These are phyloP conservation scores for Hemibagrus guttatus DNA, from an alignment of 2,797 vertebrate species.

Conservation along the genomic window DNA sequence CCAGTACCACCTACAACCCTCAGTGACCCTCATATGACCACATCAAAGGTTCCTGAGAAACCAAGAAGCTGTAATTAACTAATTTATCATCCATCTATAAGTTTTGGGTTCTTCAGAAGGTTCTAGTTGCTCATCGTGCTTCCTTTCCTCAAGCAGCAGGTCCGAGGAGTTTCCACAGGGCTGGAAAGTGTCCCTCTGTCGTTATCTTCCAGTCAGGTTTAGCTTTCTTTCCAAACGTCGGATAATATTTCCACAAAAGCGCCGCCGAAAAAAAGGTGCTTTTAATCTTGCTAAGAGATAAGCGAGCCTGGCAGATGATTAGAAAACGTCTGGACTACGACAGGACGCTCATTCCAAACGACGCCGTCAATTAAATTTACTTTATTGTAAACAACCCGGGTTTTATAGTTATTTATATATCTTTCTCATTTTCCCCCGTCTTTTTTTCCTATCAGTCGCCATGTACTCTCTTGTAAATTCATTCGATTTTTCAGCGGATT, in stretches of 20 bases:
- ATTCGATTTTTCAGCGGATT: neutral
- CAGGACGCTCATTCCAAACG: slow-evolving; percentile 65
- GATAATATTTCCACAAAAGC: slow-evolving; percentile 51
- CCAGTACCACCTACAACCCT: too few relatives aligned
- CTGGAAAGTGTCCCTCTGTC: slow-evolving; percentile 30
- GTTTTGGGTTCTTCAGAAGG: too few relatives aligned
- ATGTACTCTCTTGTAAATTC: slow-evolving; percentile 78
- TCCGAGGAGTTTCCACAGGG: neutral
- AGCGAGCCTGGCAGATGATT: slow-evolving; percentile 54
- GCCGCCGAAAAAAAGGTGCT: slow-evolving; percentile 37
- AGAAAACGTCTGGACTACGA: slow-evolving; percentile 34
- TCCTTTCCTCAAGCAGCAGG: too few relatives aligned
- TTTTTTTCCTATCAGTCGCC: slow-evolving; percentile 69
- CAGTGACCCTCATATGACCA: too few relatives aligned
- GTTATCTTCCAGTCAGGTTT: slow-evolving; percentile 28
- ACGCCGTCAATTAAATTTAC: slow-evolving; percentile 71
- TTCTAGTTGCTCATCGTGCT: too few relatives aligned
- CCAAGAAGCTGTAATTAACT: too few relatives aligned
- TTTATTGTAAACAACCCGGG: slow-evolving; percentile 71
- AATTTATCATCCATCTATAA: too few relatives aligned
- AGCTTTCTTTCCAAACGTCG: slow-evolving; percentile 24
- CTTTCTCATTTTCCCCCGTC: slow-evolving; percentile 26
- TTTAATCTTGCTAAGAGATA: slow-evolving; percentile 39
- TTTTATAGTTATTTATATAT: neutral
- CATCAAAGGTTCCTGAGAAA: too few relatives aligned